Base-by-base conservation (phyloP, 2,113 vertebrate species). In the Pionites leucogaster region DNA sequence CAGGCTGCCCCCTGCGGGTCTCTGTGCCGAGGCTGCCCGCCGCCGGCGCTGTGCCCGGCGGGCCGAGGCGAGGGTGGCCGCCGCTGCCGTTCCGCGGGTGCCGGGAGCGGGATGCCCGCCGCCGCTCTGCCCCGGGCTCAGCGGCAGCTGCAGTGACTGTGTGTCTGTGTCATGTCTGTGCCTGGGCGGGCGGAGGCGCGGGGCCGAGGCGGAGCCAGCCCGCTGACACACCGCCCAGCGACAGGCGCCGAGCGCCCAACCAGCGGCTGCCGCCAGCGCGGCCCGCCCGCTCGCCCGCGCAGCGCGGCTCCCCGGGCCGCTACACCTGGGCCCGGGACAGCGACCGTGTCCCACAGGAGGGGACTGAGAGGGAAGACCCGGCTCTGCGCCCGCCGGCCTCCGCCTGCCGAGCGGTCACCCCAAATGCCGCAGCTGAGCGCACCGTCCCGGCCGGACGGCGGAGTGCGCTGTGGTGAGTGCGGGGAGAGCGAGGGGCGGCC, bases 161-260 rank as follows among this genome's bases (percentile, higher is more conserved):
- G 97, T 95, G 95, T 93, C 97, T 95, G 95, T 97, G 95, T 97
- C 97, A 94, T 94, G 97, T 97, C 98, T 96, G 97, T 96, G 95
- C 95, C 84, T 93, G 96, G 90, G 93, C 80, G 96, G 97, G 96
- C 74, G 95, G 96, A 91, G 93, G 81, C 81, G 81, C 33, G 81
- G 86, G 84, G 83, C 35, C 84, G 94, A 86, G 87, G 91, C 83
- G 93, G 88, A 49, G 42, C 76, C 89, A 24, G 67, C 69, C 93
- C 93, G 74, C 92, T 80, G 74, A 74, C 94, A 85, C 88, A 0
- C 96, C 96, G 96, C 94, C 94, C 94, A 80, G 71, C 70, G 94
- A 93, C 93, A 90, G 93, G 75, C 88, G 67, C 42, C 50, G 28
- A 22, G 59, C 65, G 94, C 70, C 91, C 94, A 95, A 93, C 91